A percentile compares a stretch with the other conserved stretches of the same genome.
phyloP scores from a whole-genome alignment of 2,113 vertebrate genomes.

The Myiopsitta monachus region DNA sequence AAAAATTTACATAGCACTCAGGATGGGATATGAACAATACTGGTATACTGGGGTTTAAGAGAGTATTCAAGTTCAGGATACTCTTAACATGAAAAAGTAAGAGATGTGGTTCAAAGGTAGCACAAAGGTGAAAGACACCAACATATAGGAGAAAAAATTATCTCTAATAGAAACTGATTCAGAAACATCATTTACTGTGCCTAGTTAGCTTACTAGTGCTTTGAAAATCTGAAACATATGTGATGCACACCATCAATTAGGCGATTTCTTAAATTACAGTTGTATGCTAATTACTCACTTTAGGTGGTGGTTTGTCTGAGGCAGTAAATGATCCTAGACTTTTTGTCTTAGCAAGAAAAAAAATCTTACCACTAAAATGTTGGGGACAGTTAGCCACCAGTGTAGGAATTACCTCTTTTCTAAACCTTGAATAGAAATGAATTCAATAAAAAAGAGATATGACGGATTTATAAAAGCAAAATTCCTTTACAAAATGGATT shows the following conservation, averaged over 20 bases:
- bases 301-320: conserved; percentile 62
- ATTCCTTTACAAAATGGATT: conserved; percentile 73
- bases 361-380: conserved; percentile 45
- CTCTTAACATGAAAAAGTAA: background rate
- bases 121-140: background rate
- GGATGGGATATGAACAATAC: background rate
- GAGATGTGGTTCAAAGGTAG: background rate
- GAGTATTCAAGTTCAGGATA: background rate
- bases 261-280: conserved; percentile 71
- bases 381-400: conserved; percentile 70
- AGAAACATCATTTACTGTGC: conserved; percentile 59
- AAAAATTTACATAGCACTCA: background rate
- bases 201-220: conserved; percentile 59
- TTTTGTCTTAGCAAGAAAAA: conserved; percentile 65
- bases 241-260: conserved; percentile 72
- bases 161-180: conserved; percentile 19
- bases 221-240: conserved; percentile 62
- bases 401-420: conserved; percentile 65
- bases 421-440: conserved; percentile 71
- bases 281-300: conserved; percentile 76
- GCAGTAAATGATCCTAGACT: conserved; percentile 73
- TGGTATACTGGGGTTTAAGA: background rate
- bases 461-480: conserved; percentile 77
- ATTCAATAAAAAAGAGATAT: conserved; percentile 76
- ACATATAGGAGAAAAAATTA: conserved; percentile 6